A percentile compares a stretch with the other conserved stretches of the same genome.
These are phyloP conservation scores for Cisticola juncidis DNA, from an alignment of 2,113 vertebrate species.

Conservation along the genomic window DNA sequence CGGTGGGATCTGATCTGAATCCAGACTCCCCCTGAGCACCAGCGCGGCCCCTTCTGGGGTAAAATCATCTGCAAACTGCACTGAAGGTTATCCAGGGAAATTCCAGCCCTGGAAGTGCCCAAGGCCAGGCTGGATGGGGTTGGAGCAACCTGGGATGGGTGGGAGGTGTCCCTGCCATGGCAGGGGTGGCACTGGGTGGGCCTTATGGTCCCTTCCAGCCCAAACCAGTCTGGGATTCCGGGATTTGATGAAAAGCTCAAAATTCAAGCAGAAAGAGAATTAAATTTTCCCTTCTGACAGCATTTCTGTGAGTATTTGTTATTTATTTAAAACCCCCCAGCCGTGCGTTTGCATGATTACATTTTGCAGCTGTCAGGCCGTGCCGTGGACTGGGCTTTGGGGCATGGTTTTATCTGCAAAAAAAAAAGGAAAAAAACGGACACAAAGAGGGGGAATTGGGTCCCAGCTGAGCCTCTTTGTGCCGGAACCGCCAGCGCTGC, in stretches of 20 bases:
- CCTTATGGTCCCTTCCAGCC: background rate
- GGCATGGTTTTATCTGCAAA: background rate
- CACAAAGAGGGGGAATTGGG: background rate
- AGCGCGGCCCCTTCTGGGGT: accelerated
- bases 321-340: background rate
- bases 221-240: background rate
- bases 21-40: background rate
- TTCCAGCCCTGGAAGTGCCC: background rate
- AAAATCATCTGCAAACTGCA: background rate
- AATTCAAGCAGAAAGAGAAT: background rate
- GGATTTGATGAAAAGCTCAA: background rate
- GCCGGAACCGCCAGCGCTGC: background rate
- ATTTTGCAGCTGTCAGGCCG: conserved; percentile 16
- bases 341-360: background rate
- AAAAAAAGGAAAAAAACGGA: background rate
- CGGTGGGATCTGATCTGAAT: accelerated
- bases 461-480: background rate
- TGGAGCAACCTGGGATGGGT: accelerated
- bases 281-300: background rate
- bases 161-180: background rate
- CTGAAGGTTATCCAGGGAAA: background rate
- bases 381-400: background rate
- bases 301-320: background rate
- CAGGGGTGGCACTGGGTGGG: background rate
- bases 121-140: accelerated